Percentiles rank a stretch among this genome's conserved stretches.
Conservation (phyloP, 2,113 vertebrate genomes). For the Actenoides lindsayi region DNA sequence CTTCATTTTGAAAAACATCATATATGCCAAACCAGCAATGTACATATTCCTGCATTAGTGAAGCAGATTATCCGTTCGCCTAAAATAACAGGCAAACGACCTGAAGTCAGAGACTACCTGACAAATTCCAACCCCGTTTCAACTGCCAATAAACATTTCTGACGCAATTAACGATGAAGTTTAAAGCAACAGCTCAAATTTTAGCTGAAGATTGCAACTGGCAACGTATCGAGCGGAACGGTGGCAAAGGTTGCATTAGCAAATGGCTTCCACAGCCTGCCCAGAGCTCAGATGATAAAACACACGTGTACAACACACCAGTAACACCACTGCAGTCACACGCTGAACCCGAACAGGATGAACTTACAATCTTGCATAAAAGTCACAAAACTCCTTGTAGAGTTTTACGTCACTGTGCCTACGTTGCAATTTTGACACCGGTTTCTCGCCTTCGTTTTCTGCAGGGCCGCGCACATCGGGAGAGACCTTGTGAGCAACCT, state of each 20-base stretch:
- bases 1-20: background rate
- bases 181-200: background rate
- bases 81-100: background rate
- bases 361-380: constrained; percentile 97
- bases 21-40: background rate
- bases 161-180: background rate
- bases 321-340: background rate
- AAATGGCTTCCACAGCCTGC: background rate
- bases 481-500: constrained; percentile 46
- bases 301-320: background rate
- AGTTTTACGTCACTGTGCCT: constrained; percentile 93
- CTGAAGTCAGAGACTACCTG: background rate
- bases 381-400: constrained; percentile 99
- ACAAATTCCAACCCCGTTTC: background rate
- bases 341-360: background rate
- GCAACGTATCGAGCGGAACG: background rate
- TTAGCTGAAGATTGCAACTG: background rate
- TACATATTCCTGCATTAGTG: background rate
- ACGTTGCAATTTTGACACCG: constrained; percentile 88
- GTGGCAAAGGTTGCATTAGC: background rate
- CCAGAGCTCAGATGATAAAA: background rate
- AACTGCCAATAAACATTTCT: background rate
- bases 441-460: constrained; percentile 81
- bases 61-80: background rate
- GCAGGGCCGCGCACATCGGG: constrained; percentile 62